These are phyloP conservation scores for Sminthurinus signatus DNA, from an alignment of 1,140 invertebrate species.

Conservation along the genomic window DNA sequence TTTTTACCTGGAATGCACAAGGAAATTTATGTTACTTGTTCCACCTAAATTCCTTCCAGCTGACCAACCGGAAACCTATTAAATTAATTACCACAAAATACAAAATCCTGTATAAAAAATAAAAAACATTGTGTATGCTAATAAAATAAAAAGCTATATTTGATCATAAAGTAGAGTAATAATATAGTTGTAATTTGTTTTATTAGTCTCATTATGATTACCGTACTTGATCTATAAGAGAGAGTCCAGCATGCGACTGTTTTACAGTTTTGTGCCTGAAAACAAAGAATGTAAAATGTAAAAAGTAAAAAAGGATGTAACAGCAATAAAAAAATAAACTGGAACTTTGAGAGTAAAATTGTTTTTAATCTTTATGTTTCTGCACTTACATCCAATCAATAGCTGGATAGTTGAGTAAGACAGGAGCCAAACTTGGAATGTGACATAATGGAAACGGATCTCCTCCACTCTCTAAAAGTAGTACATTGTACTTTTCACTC, in stretches of 20 bases:
- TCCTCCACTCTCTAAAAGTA: slow-evolving; percentile 33
- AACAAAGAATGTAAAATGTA: no score
- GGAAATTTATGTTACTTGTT: no score
- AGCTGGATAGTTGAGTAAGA: slow-evolving; percentile 24
- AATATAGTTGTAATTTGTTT: no score
- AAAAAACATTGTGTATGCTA: background rate
- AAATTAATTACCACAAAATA: slow-evolving; percentile 2
- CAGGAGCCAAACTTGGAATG: slow-evolving; percentile 40
- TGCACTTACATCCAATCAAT: slow-evolving; percentile 34
- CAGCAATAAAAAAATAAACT: no score
- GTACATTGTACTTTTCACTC: slow-evolving; percentile 20
- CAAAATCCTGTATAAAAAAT: background rate
- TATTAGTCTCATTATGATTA: background rate
- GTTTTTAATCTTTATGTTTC: slow-evolving; percentile 33
- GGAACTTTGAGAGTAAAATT: no score
- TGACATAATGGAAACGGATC: slow-evolving; percentile 24
- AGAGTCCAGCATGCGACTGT: no score
- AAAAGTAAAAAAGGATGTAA: slow-evolving; percentile 15
- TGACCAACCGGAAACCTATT: slow-evolving; percentile 24
- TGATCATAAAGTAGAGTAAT: no score
- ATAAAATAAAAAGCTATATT: background rate
- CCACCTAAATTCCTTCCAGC: slow-evolving; percentile 15
- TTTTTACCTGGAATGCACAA: no score
- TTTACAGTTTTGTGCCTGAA: no score
- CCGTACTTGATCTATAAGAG: background rate